Evolutionary conservation across 2,797 vertebrate species (phyloP).

Genomic region (Syngnathus rostellatus): DNA sequence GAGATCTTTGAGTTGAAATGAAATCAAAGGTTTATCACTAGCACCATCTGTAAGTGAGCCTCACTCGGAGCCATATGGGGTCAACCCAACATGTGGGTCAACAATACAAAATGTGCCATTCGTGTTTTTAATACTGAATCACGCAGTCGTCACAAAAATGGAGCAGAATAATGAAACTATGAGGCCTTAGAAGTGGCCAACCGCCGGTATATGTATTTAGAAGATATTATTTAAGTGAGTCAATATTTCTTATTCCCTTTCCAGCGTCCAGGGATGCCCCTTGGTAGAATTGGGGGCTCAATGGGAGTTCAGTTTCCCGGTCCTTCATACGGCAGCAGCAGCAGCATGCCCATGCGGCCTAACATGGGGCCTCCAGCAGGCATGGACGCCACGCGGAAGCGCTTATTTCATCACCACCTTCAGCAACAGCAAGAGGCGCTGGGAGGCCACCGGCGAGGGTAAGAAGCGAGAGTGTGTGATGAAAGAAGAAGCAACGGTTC

Average conservation of each 20-base stretch:
- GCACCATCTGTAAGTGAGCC: not conserved
- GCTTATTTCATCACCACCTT: slow-evolving; percentile 80
- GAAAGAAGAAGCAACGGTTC: slow-evolving; percentile 1
- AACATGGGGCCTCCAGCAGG: slow-evolving; percentile 78
- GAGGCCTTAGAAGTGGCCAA: too few species aligned
- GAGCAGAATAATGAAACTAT: too few species aligned
- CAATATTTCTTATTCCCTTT: slow-evolving; percentile 6
- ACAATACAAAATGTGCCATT: not conserved
- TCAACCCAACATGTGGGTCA: not conserved
- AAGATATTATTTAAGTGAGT: too few species aligned
- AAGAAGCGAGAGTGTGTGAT: slow-evolving; percentile 36
- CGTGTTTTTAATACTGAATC: too few species aligned
- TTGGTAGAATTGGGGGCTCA: slow-evolving; percentile 68
- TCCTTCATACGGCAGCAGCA: slow-evolving; percentile 75
- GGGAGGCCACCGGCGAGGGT: slow-evolving; percentile 82
- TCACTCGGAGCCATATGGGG: not conserved
- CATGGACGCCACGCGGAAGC: slow-evolving; percentile 87
- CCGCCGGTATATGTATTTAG: too few species aligned
- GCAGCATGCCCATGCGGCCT: slow-evolving; percentile 76
- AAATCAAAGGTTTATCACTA: not conserved
- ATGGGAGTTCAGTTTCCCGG: slow-evolving; percentile 83
- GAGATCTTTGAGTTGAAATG: not conserved
- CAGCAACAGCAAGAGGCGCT: slow-evolving; percentile 60
- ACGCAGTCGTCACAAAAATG: too few species aligned
- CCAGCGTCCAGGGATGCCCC: slow-evolving; percentile 81